phyloP scores from a whole-genome alignment of 2,113 vertebrate genomes.

The Willisornis vidua region DNA sequence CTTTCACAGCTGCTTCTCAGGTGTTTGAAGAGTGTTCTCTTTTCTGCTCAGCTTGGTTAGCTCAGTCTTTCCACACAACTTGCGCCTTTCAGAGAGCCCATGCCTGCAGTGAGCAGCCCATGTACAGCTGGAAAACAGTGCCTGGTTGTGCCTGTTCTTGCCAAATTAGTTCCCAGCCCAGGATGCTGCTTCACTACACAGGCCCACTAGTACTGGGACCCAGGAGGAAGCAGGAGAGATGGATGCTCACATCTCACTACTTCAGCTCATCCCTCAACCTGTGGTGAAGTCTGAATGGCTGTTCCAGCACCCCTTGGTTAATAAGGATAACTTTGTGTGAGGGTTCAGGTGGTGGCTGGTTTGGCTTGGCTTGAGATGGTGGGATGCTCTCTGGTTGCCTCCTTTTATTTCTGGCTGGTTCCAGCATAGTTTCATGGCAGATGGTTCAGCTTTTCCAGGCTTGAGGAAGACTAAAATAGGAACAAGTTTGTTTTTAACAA shows the following conservation, averaged over 20 bases:
- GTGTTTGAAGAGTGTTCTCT: neutral
- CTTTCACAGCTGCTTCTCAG: neutral
- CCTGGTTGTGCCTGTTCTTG: neutral
- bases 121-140: fast-evolving
- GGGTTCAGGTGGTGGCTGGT: neutral
- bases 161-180: neutral
- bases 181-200: fast-evolving
- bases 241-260: fast-evolving
- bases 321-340: fast-evolving
- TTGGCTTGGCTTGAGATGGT: neutral
- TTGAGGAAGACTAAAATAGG: neutral
- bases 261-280: neutral
- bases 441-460: neutral
- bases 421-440: fast-evolving
- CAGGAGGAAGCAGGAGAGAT: neutral
- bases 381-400: neutral
- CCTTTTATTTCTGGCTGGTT: neutral
- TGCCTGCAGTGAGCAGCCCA: fast-evolving
- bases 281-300: neutral
- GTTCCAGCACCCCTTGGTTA: neutral
- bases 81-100: neutral
- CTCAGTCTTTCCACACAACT: neutral
- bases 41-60: fast-evolving
- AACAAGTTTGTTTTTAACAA: neutral
- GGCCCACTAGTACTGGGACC: fast-evolving